Base-by-base conservation (phyloP, 2,888 invertebrate genomes). In the Melinaea menophilus region DNA sequence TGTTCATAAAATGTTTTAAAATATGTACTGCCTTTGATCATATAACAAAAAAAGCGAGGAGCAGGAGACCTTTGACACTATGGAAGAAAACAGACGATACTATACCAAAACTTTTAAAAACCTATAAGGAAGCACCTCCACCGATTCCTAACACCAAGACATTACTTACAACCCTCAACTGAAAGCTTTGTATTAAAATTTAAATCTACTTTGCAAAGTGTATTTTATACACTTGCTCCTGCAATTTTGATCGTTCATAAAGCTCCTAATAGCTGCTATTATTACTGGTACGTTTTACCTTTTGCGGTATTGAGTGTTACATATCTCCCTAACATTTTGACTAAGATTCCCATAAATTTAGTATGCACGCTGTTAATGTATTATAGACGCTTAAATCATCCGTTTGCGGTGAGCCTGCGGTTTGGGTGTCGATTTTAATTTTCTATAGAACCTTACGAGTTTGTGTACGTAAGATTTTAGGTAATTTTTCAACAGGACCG, bases 151-250 rank as follows among this genome's bases (percentile, higher is more conserved):
- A 86, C 86, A 80, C 75, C 78, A 84, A 86, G 88, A 88, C 88
- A 85, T 87, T 82, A 87, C 85, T 83, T 82, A 83, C 85, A 82
- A 86, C 88, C 90, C 88, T 84, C 88, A 78, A 83, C 86, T 86
- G 86, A 88, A 88, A 89, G 88, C 88, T 85, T 84, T 81, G 88
- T 90, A 89, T 90, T 90, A 90, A 90, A 90, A 90, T 90, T 90
- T 90, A 90, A 90, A 90, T 90, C 90, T 90, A 90, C 90, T 90
- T 90, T 89, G 84, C 88, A 86, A 90, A 90, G 89, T 90, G 88
- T 90, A 86, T 89, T 90, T 89, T 89, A 89, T 90, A 90, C 88
- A 88, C 88, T 88, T 88, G 88, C 86, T 86, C 85, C 81, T 88
- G 85, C 90, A 88, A 90, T 89, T 90, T 88, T 88, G 90, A 90